Base-by-base conservation (phyloP, 2,888 invertebrate species). In the Cepaea hortensis region DNA sequence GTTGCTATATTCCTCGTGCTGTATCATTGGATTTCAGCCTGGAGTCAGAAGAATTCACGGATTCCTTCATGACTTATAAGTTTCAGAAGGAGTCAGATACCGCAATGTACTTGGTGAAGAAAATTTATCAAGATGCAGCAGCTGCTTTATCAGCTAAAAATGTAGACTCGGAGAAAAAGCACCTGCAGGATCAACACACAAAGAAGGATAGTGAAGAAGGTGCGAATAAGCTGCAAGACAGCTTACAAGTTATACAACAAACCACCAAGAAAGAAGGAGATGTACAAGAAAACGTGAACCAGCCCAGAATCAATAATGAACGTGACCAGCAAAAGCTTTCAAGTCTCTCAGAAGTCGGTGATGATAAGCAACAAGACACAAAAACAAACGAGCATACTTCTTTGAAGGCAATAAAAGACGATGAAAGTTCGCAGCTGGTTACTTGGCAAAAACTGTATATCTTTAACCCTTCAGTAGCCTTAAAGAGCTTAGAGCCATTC, bases 31-130 rank as follows among this genome's bases (percentile, higher is more conserved):
- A 88, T 75, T 89, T 89, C 48, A 84, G 84, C 9, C n/a, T 62
- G 13, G 89, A 90, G 70, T 87, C 89, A 0, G 88, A 84, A 3
- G 83, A 88, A 46, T 89, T 72, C 46, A 61, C 85, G 3, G 87
- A 90, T 23, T 88, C 89, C 4, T 90, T 88, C 72, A 84, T 88
- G 61, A 87, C 88, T n/a, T 90, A 90, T 72, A 90, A 90, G 55
- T 90, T 75, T 75, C 4, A 13, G 3, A 83, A 20, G 62, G 75
- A 83, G 13, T 61, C 75, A 5, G 83, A 83, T 18, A 62, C 20
- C 23, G 23, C 15, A 55, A 72, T 81, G n/a, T 3, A 3, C 7
- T 4, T 81, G 50, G 13, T 68, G 68, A 81, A 81, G 68, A 81
- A 72, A n/a, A 72, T 81, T 65, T 11, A 1, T 3, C 6, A 20